Percentiles rank a stretch among this genome's conserved stretches.
Evolutionary conservation across 2,797 vertebrate species (phyloP).

Genomic region (Meda fulgida): DNA sequence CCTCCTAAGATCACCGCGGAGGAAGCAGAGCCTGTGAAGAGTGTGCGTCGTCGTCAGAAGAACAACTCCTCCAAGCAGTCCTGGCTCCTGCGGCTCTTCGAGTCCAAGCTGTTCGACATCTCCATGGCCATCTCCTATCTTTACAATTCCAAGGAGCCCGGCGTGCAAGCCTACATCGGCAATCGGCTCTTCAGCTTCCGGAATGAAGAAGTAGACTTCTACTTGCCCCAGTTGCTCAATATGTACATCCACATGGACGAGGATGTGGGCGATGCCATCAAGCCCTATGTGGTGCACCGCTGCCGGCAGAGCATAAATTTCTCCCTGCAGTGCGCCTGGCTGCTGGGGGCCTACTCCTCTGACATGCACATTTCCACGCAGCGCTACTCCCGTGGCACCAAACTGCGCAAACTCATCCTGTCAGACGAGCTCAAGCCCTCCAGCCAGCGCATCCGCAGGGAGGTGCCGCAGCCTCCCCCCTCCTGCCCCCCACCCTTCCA

Average conservation of each 20-base stretch:
- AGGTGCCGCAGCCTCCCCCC: slow-evolving; percentile 70
- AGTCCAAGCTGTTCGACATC: slow-evolving; percentile 96
- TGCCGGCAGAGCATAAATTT: slow-evolving; percentile 95
- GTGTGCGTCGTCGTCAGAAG: slow-evolving; percentile 81
- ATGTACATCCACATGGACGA: slow-evolving; percentile 99
- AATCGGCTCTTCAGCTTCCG: slow-evolving; percentile 94
- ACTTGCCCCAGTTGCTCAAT: slow-evolving; percentile 94
- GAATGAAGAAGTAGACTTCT: slow-evolving; percentile 93
- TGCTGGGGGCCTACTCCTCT: slow-evolving; percentile 92
- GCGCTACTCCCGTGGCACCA: slow-evolving; percentile 93
- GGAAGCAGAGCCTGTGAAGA: slow-evolving; percentile 76
- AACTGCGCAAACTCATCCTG: slow-evolving; percentile 91
- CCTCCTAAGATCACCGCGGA: slow-evolving; percentile 74
- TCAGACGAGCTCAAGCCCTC: slow-evolving; percentile 93
- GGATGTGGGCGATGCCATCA: slow-evolving; percentile 96
- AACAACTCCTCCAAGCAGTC: slow-evolving; percentile 93
- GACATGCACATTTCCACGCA: slow-evolving; percentile 99
- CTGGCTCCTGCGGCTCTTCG: slow-evolving; percentile 93
- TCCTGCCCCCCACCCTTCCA: slow-evolving; percentile 72
- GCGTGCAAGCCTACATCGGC: slow-evolving; percentile 97
- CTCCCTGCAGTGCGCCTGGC: slow-evolving; percentile 91
- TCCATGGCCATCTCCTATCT: slow-evolving; percentile 99
- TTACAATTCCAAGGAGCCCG: slow-evolving; percentile 96
- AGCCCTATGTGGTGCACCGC: slow-evolving; percentile 94
- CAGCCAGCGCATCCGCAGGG: slow-evolving; percentile 78